Base-by-base conservation (phyloP, 2,888 invertebrate species). In the Nymphalis polychloros region DNA sequence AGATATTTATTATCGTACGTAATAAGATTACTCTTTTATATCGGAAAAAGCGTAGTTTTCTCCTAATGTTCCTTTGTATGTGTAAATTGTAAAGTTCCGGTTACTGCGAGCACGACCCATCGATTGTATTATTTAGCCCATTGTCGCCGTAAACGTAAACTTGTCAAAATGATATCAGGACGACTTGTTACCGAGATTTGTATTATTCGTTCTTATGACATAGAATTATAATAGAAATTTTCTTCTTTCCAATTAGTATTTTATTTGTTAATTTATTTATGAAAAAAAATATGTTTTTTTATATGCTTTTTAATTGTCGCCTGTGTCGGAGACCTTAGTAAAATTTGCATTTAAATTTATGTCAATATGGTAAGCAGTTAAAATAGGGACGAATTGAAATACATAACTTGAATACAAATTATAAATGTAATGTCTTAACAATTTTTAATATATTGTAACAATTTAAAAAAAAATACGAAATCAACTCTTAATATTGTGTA, bases 1-100 rank as follows among this genome's bases (percentile, higher is more conserved):
- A 88, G 87, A 88, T 89, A 86, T 89, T 88, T 88, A 88, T 89
- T 84, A 84, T 80, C 83, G 81, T 85, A 83, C 81, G 79, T 83
- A 83, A 81, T 82, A 82, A 84, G 85, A 82, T 85, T 82, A 82
- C 82, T 84, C 83, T 83, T 82, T 82, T 83, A 81, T 84, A 83
- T 84, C 81, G 84, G 78, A 79, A 80, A 31, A 73, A 80, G 80
- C 77, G 80, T 80, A 81, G 81, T 76, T 80, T 75, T 80, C 79
- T 79, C 80, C 77, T 76, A 75, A 80, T 77, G 78, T 80, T 83
- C 79, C 80, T 84, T 82, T 81, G 76, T 79, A 78, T 78, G 77
- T 78, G 74, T 80, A 78, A 79, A 76, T 74, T 73, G 75, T 71
- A 74, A 79, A 79, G 81, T 74, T 76, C 74, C 73, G 79, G 77